Conservation (phyloP, 1,140 invertebrate genomes). For the Protaetia brevitarsis region DNA sequence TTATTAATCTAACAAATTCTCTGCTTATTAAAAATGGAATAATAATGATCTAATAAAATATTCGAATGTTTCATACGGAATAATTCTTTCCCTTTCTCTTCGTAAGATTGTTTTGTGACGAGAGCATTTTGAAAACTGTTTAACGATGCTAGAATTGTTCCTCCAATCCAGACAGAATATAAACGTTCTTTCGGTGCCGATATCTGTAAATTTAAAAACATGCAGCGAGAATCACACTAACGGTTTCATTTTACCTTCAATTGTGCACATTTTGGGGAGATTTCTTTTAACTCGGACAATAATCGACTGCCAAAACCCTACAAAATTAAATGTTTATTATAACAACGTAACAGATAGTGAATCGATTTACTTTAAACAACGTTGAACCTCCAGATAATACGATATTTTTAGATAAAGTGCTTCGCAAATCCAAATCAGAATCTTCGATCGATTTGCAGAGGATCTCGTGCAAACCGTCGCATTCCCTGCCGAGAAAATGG, state of each 20-base stretch:
- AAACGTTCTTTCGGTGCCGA: conserved; percentile 95
- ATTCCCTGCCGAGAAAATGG: conserved; percentile 96
- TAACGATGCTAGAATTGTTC: conserved; percentile 95
- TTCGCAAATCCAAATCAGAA: conserved; percentile 96
- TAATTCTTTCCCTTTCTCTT: conserved; percentile 82
- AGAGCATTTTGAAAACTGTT: conserved; percentile 99
- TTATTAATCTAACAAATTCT: background rate
- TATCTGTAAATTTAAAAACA: conserved; percentile 61
- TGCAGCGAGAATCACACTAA: conserved; percentile 27
- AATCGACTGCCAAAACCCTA: conserved; percentile 94
- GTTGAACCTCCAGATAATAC: conserved; percentile 98
- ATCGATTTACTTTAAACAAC: conserved; percentile 83
- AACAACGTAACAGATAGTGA: conserved; percentile 22
- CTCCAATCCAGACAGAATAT: conserved; percentile 99
- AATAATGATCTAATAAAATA: background rate
- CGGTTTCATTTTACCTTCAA: conserved; percentile 71
- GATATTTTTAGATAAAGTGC: conserved; percentile 96
- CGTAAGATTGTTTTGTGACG: conserved; percentile 96
- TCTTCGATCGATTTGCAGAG: conserved; percentile 91
- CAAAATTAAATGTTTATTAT: conserved; percentile 37
- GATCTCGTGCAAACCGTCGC: conserved; percentile 95
- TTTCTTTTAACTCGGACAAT: conserved; percentile 86
- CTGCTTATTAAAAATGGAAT: background rate
- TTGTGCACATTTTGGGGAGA: conserved; percentile 95
- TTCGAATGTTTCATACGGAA: background rate